These are phyloP conservation scores for Nasonia giraulti DNA, from an alignment of 1,140 invertebrate species.

Conservation along the genomic window DNA sequence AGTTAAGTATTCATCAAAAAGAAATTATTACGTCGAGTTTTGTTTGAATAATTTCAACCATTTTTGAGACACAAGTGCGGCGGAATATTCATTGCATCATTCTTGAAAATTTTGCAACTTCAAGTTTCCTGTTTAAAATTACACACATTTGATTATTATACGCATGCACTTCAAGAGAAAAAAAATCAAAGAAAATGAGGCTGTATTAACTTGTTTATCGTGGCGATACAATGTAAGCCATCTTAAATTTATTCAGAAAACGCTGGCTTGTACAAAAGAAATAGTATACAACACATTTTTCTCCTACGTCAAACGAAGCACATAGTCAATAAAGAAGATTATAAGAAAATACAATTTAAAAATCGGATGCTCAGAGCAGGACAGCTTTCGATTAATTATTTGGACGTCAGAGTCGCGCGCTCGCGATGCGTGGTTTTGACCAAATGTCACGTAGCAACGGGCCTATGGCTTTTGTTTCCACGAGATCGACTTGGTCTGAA, in stretches of 20 bases:
- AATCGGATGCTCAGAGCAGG: background rate
- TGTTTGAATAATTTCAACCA: background rate
- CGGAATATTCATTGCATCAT: background rate
- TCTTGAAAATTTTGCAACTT: background rate
- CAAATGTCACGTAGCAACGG: constrained; percentile 28
- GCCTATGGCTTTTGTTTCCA: constrained; percentile 5
- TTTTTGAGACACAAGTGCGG: background rate
- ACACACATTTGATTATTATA: background rate
- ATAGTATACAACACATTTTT: background rate
- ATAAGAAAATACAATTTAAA: background rate
- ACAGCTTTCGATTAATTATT: background rate
- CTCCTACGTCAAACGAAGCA: background rate
- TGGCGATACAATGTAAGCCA: too few species aligned
- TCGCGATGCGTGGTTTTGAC: constrained; percentile 6
- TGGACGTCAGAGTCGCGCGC: constrained; percentile 6
- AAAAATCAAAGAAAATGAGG: background rate
- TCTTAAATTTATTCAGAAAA: too few species aligned
- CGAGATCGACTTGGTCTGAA: background rate
- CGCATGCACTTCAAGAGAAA: background rate
- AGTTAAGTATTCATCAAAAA: too few species aligned
- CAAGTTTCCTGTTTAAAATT: background rate
- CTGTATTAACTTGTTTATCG: too few species aligned
- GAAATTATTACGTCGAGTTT: background rate
- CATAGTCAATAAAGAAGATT: background rate
- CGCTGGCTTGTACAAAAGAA: too few species aligned